Evolutionary conservation across 2,113 vertebrate species (phyloP).

Genomic region (Stigmatopora nigra): DNA sequence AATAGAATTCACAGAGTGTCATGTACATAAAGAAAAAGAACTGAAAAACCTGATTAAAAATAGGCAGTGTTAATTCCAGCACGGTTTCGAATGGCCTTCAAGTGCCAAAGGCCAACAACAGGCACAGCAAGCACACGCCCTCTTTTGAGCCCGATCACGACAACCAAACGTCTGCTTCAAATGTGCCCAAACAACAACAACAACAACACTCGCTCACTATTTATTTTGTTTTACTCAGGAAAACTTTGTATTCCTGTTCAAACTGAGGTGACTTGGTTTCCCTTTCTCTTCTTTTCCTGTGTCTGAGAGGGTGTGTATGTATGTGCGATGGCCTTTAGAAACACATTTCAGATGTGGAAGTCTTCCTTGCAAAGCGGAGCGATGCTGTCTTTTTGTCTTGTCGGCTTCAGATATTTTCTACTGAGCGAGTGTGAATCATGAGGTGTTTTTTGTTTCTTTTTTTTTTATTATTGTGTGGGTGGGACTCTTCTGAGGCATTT

Average conservation of each 20-base stretch:
- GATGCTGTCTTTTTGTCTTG: constrained; percentile 79
- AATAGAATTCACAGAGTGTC: neutral
- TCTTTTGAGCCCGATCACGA: neutral
- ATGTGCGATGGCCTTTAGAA: constrained; percentile 37
- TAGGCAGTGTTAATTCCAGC: neutral
- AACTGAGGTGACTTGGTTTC: constrained; percentile 27
- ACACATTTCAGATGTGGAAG: constrained; percentile 79
- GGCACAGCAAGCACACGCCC: neutral
- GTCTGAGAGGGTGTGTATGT: constrained; percentile 45
- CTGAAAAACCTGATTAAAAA: neutral
- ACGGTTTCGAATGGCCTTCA: neutral
- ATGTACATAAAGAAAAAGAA: neutral
- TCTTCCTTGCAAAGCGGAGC: constrained; percentile 78
- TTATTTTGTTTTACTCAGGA: constrained; percentile 83
- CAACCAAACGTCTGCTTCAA: neutral
- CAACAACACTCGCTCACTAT: constrained; percentile 80
- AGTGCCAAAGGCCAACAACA: neutral
- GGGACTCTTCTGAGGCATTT: constrained; percentile 46
- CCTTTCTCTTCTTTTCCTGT: constrained; percentile 35
- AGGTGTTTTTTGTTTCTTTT: constrained; percentile 55
- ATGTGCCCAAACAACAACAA: constrained; percentile 40
- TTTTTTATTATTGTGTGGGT: constrained; percentile 69
- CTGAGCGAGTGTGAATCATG: constrained; percentile 7
- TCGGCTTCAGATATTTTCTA: constrained; percentile 80
- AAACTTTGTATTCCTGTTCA: constrained; percentile 69